Evolutionary conservation across 1,140 invertebrate species (phyloP).

Genomic region (Polypedilum vanderplanki): DNA sequence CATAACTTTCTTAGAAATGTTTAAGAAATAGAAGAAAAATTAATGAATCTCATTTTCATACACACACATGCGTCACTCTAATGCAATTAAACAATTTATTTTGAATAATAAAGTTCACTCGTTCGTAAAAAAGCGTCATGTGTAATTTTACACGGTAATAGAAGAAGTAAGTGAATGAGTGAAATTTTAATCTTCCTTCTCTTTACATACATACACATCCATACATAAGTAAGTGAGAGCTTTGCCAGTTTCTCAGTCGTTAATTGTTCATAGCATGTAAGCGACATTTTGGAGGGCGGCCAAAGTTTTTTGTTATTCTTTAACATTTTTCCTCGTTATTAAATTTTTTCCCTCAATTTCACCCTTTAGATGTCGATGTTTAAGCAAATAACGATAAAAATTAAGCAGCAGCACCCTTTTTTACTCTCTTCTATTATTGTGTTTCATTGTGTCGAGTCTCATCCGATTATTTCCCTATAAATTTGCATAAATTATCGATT

Average conservation of each 20-base stretch:
- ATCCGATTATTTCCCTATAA: slow-evolving; percentile 1
- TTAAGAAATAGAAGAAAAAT: too few relatives aligned
- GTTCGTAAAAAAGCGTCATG: too few relatives aligned
- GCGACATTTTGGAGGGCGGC: neutral
- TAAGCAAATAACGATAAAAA: neutral
- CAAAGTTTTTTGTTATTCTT: neutral
- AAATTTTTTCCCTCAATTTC: neutral
- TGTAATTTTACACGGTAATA: too few relatives aligned
- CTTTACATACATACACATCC: slow-evolving; percentile 9
- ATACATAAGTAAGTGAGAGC: too few relatives aligned
- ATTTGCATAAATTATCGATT: slow-evolving; percentile 8
- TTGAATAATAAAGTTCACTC: too few relatives aligned
- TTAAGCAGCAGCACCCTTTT: neutral
- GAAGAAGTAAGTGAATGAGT: too few relatives aligned
- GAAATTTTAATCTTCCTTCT: neutral
- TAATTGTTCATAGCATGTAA: slow-evolving; percentile 2
- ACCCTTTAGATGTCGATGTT: neutral
- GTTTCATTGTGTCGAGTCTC: neutral
- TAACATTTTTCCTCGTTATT: neutral
- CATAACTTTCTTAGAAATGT: too few relatives aligned
- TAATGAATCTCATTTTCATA: too few relatives aligned
- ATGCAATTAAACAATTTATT: too few relatives aligned
- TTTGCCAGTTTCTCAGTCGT: neutral
- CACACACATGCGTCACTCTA: too few relatives aligned
- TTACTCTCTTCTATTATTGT: too few relatives aligned